Evolutionary conservation across 2,888 invertebrate species (phyloP), one percentile per base, ranked within the genome.

Genomic region (Pristionchus entomophagus): DNA sequence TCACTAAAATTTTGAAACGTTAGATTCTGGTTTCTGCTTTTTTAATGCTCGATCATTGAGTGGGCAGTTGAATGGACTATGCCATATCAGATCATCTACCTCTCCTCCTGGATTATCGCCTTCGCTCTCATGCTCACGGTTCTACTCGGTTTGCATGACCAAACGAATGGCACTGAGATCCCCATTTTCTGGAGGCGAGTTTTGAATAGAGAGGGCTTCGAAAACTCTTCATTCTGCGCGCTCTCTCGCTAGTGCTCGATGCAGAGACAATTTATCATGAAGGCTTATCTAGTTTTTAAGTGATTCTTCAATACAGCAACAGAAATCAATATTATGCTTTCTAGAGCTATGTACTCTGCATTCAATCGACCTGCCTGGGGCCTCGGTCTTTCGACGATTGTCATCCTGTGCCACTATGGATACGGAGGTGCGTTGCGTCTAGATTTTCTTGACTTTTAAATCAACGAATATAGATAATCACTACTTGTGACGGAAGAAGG

Each of bases 1-100:
- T n/a, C n/a, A 51, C 51, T 51, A 51, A 51, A 51, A 17, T 5
- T 51, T 51, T 12, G 51, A 51, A 5, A 22, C 14, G 17, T 51
- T 51, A 5, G 22, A 14, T 51, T 10, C 22, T 2, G 51, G 12
- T 19, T 5, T 51, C 5, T 51, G 51, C 5, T 19, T 51, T 51
- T 3, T 51, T 19, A 51, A 3, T 17, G 19, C 19, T 19, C 51
- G 51, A 51, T 17, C 19, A 12, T 12, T 17, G 3, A 51, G 6
- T 17, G 19, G 51, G 2, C 5, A 17, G 6, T 51, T 5, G 19
- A 17, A 19, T 51, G 12, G 12, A 51, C 19, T 56, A 0, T 1
- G n/a, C 32, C 14, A 10, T 19, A 29, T 65, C 85, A 81, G 86
- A 51, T 87, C 45, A 35, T 87, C 77, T 84, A 87, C 81, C 45